A percentile compares a stretch with the other conserved stretches of the same genome.
Evolutionary conservation across 2,113 vertebrate genomes (phyloP).

Genomic region (Furnarius figulus): DNA sequence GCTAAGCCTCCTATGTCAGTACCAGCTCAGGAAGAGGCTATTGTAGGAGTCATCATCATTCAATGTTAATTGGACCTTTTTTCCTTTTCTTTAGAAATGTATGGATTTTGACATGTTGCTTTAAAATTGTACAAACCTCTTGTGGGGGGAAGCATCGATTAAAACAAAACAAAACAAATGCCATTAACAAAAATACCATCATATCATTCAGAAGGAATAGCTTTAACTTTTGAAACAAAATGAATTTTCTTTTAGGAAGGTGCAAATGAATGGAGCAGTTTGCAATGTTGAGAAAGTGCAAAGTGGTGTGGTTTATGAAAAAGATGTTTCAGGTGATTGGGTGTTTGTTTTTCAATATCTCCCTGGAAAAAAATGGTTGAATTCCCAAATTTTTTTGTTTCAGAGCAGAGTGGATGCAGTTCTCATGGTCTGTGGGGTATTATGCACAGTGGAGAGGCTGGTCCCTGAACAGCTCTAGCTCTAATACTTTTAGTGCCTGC

Average conservation of each 20-base stretch:
- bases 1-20: background rate
- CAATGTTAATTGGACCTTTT: background rate
- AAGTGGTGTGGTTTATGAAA: background rate
- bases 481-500: background rate
- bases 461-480: background rate
- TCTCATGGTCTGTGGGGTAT: background rate
- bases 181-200: fast-evolving
- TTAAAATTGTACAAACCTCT: background rate
- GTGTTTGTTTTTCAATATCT: background rate
- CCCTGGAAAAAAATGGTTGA: background rate
- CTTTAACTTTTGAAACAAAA: background rate
- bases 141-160: background rate
- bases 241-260: background rate
- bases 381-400: background rate
- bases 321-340: background rate
- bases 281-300: background rate
- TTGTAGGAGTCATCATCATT: background rate
- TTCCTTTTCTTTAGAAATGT: background rate
- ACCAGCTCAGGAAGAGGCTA: fast-evolving
- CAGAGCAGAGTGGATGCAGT: background rate
- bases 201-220: background rate
- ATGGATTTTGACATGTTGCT: background rate
- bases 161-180: background rate
- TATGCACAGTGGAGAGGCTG: background rate
- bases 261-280: background rate